phyloP scores from a whole-genome alignment of 2,113 vertebrate genomes.

The Marcusenius ussheri region DNA sequence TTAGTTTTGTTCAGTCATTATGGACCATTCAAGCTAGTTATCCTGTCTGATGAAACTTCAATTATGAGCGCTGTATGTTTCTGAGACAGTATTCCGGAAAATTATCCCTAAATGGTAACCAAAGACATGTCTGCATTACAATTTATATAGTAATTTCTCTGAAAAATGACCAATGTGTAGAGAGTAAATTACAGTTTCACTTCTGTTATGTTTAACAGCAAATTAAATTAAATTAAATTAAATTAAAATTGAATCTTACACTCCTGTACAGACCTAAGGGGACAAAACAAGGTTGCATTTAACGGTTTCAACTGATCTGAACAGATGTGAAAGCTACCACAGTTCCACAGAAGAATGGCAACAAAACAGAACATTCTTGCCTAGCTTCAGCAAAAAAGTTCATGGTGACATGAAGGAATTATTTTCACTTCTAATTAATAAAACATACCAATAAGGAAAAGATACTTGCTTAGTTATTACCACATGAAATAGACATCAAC shows the following conservation, averaged over 20 bases:
- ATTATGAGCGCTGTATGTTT: not conserved
- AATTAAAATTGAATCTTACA: not conserved
- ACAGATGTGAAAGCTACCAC: not conserved
- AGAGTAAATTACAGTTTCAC: not conserved
- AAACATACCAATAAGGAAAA: not conserved
- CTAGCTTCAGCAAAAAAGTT: not conserved
- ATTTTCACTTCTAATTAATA: not conserved
- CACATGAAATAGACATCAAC: not conserved
- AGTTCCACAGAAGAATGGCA: not conserved
- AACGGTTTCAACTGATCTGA: not conserved
- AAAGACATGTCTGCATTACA: not conserved
- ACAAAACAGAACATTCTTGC: not conserved
- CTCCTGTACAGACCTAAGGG: not conserved
- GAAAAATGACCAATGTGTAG: not conserved
- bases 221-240: not conserved
- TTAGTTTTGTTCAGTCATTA: slow-evolving; percentile 4
- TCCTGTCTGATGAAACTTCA: not conserved
- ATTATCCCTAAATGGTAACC: not conserved
- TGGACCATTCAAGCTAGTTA: not conserved
- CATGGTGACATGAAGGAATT: not conserved
- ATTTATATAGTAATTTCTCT: not conserved
- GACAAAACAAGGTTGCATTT: not conserved
- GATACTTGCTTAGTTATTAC: not conserved
- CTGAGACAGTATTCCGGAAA: not conserved
- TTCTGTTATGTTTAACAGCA: not conserved